Evolutionary conservation across 2,113 vertebrate genomes (phyloP).

Genomic region (Macroglossus sobrinus): DNA sequence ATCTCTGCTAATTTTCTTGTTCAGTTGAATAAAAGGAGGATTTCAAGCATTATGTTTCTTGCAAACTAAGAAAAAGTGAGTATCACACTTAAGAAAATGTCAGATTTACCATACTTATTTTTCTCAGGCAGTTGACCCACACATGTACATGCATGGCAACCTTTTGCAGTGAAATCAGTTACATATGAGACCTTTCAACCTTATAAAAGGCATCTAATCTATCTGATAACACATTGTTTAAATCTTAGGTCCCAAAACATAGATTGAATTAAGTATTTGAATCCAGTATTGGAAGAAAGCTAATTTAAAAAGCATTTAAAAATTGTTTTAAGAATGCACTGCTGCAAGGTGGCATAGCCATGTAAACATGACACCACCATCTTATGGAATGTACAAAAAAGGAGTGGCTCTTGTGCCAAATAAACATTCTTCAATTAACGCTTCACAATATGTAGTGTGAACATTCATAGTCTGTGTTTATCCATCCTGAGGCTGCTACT

Average conservation of each 20-base stretch:
- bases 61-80: background rate
- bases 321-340: conserved; percentile 29
- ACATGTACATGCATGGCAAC: background rate
- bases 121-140: background rate
- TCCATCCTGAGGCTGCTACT: conserved; percentile 63
- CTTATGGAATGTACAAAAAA: conserved; percentile 59
- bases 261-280: background rate
- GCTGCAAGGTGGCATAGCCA: conserved; percentile 18
- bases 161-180: background rate
- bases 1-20: background rate
- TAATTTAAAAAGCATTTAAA: conserved; percentile 25
- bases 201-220: background rate
- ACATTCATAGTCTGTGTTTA: conserved; percentile 67
- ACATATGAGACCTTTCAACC: background rate
- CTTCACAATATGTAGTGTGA: conserved; percentile 69
- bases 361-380: conserved; percentile 38
- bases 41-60: background rate
- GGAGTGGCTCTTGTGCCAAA: conserved; percentile 40
- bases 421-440: conserved; percentile 64
- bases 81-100: background rate
- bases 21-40: background rate
- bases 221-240: background rate
- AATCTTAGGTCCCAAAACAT: background rate
- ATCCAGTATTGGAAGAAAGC: background rate
- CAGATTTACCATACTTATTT: background rate